Evolutionary conservation across 2,888 invertebrate species (phyloP), one percentile per base, ranked within the genome.

Genomic region (Rhodophaea formosa): DNA sequence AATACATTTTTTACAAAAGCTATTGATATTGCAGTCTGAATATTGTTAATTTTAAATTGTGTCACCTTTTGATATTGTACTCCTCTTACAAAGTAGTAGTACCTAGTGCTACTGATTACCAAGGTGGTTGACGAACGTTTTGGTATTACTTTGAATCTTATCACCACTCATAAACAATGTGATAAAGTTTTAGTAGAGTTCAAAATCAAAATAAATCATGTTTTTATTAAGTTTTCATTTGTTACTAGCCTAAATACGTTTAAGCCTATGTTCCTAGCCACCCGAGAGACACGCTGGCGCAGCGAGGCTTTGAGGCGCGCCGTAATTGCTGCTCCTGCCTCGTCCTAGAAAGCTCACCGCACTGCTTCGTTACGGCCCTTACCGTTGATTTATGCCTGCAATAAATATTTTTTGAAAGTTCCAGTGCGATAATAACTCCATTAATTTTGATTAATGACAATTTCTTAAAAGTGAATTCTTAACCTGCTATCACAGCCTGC

Each of bases 371-470:
- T 88, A 85, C 80, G 86, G 84, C 88, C 88, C 89, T 90, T 88
- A 88, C 82, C 71, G 83, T 82, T 88, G 90, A 91, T 90, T 89
- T 89, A 91, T 88, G 84, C 74, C 64, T 64, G 83, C 75, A 86
- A 89, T 90, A 90, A 90, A 89, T 89, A 88, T 86, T 88, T 89
- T 90, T 88, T 89, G 88, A 88, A 91, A 90, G 88, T 89, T 84
- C 70, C 79, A 86, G 84, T 88, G 87, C 87, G 88, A 90, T 90
- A 91, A 90, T 89, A 89, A 90, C 88, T 90, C 88, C 90, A 91
- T 91, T 90, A 89, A 91, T 88, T 88, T 91, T 91, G 91, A 91
- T 91, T 88, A 85, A 91, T 89, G 89, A 84, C 84, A 85, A 82
- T 89, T 90, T 89, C 86, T 84, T 79, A 86, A 87, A 88, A 90